Base-by-base conservation (phyloP, 2,888 invertebrate genomes). In the Xestia xanthographa region DNA sequence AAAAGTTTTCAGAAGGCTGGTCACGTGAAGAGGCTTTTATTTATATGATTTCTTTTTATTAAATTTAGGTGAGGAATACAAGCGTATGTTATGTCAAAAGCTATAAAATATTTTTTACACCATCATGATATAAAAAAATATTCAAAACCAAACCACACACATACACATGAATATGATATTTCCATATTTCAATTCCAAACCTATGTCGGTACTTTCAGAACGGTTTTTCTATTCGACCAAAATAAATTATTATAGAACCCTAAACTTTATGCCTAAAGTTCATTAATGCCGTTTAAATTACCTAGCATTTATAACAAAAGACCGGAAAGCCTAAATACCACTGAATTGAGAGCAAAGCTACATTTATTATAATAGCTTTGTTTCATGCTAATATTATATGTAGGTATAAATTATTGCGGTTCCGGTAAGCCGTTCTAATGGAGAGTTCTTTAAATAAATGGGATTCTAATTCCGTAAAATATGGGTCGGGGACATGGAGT, bases 391-490 rank as follows among this genome's bases (percentile, higher is more conserved):
- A 84, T 80, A 70, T 75, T 66, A 53, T 9, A 41, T 17, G 58
- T 69, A 38, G 66, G 56, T 62, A 60, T 82, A 82, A 70, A 82
- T 78, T 76, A 83, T 80, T 38, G 63, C 58, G 63, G 65, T 74
- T 66, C 45, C 43, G 34, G 72, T 72, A 75, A 86, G 58, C 66
- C 50, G 12, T 45, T 65, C 38, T 58, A 68, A 78, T 73, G 72
- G 63, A 60, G 78, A 79, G 73, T 84, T 82, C 77, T 82, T 60
- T 68, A 80, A 77, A 76, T 84, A 80, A 71, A 84, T 82, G 74
- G 66, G 66, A 86, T 84, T 82, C 76, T 80, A 84, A 86, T 82
- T 75, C 82, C 56, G 50, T 86, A 58, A 86, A 80, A 82, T 86
- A 86, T 79, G 62, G 68, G 45, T n/a, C 58, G 3, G 29, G 53